Conservation (phyloP, 2,888 invertebrate genomes). For the Dynastes grantii region DNA sequence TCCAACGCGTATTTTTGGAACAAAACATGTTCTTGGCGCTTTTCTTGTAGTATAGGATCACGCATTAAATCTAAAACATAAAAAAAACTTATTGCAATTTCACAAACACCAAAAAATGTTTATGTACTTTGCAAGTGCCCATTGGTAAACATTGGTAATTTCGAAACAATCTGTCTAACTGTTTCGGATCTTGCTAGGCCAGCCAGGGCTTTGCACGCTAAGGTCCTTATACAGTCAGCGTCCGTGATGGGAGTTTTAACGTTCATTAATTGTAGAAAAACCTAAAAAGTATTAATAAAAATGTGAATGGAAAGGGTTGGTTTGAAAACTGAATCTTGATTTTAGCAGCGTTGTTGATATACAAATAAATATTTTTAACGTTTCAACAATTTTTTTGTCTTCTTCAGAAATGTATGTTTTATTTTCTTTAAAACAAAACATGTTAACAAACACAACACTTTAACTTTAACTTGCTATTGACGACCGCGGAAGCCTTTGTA, state of each 20-base stretch:
- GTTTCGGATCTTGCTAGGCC: slow-evolving; percentile 95
- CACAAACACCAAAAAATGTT: background rate
- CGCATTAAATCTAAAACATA: slow-evolving; percentile 85
- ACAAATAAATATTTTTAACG: too few relatives aligned
- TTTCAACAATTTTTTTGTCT: too few relatives aligned
- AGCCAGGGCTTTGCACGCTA: slow-evolving; percentile 94
- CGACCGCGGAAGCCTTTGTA: too few relatives aligned
- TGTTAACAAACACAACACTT: too few relatives aligned
- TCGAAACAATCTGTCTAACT: slow-evolving; percentile 94
- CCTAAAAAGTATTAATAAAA: slow-evolving; percentile 69
- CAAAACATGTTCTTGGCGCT: slow-evolving; percentile 93
- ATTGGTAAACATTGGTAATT: slow-evolving; percentile 93
- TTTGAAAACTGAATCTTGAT: too few relatives aligned
- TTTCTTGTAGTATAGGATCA: slow-evolving; percentile 97
- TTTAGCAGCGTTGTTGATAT: too few relatives aligned
- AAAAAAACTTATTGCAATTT: background rate
- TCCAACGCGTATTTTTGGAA: slow-evolving; percentile 96
- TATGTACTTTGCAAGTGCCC: slow-evolving; percentile 89
- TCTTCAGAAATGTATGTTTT: too few relatives aligned
- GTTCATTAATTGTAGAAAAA: slow-evolving; percentile 89
- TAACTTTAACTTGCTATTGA: too few relatives aligned
- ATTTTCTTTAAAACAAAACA: too few relatives aligned
- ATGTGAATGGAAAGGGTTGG: slow-evolving; percentile 10
- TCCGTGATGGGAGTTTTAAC: slow-evolving; percentile 96
- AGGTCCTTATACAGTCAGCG: slow-evolving; percentile 93